phyloP scores from a whole-genome alignment of 2,888 invertebrate species.

The Arctia plantaginis region DNA sequence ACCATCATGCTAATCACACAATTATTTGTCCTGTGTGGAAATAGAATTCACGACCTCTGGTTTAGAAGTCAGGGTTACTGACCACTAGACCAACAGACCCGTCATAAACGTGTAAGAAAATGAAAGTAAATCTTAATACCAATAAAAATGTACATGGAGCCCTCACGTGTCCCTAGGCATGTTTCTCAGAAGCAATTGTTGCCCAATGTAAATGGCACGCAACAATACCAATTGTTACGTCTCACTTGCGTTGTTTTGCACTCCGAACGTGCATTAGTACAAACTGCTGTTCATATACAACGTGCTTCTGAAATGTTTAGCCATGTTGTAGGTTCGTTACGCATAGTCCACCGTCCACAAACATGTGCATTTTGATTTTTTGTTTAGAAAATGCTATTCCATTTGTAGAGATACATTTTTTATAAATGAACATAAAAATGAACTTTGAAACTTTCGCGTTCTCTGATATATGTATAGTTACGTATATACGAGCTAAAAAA shows the following conservation, averaged over 20 bases:
- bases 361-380: neutral
- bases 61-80: too few relatives aligned
- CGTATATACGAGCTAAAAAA: too few relatives aligned
- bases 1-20: too few relatives aligned
- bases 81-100: too few relatives aligned
- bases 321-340: neutral
- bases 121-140: neutral
- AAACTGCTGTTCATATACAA: conserved; percentile 2
- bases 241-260: conserved; percentile 12
- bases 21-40: too few relatives aligned
- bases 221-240: conserved; percentile 28
- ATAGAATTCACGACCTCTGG: too few relatives aligned
- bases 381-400: neutral
- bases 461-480: too few relatives aligned
- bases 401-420: neutral
- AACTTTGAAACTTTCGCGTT: too few relatives aligned
- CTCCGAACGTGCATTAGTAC: neutral
- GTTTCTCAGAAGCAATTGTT: conserved; percentile 25
- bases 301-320: neutral
- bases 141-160: conserved; percentile 4
- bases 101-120: neutral
- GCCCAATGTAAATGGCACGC: conserved; percentile 19
- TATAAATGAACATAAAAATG: too few relatives aligned
- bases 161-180: conserved; percentile 6
- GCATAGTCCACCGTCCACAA: neutral